These are phyloP conservation scores for Isichthys henryi DNA, from an alignment of 2,113 vertebrate genomes.

Conservation along the genomic window DNA sequence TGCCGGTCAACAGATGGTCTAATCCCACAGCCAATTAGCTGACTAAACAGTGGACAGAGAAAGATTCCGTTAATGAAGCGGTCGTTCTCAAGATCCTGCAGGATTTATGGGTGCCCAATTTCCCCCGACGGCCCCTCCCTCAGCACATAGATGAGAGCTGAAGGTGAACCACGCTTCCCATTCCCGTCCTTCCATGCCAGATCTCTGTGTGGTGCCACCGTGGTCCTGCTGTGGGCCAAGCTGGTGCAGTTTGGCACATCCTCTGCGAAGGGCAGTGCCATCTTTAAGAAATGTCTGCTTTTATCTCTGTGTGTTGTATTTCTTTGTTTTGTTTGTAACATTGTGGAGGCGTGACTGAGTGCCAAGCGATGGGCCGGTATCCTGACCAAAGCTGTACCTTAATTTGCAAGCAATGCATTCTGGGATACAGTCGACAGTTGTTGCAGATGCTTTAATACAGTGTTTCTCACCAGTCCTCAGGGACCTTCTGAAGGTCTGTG, in stretches of 20 bases:
- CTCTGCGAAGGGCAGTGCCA: background rate
- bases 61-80: slow-evolving; percentile 17
- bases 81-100: background rate
- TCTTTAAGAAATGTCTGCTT: background rate
- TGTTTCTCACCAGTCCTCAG: background rate
- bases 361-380: background rate
- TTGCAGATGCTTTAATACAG: background rate
- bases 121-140: background rate
- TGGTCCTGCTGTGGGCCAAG: background rate
- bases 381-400: background rate
- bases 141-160: background rate
- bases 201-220: background rate
- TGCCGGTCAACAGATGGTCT: slow-evolving; percentile 22
- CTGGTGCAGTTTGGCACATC: background rate
- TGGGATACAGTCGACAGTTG: background rate
- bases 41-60: slow-evolving; percentile 24
- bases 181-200: background rate
- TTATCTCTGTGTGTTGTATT: background rate
- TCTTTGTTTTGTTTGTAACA: background rate
- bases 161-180: background rate
- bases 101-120: slow-evolving; percentile 6
- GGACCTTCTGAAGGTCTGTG: background rate
- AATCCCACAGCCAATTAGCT: slow-evolving; percentile 27
- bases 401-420: background rate
- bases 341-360: background rate